Base-by-base conservation (phyloP, 1,140 invertebrate genomes). In the Drosophila quadrilineata region DNA sequence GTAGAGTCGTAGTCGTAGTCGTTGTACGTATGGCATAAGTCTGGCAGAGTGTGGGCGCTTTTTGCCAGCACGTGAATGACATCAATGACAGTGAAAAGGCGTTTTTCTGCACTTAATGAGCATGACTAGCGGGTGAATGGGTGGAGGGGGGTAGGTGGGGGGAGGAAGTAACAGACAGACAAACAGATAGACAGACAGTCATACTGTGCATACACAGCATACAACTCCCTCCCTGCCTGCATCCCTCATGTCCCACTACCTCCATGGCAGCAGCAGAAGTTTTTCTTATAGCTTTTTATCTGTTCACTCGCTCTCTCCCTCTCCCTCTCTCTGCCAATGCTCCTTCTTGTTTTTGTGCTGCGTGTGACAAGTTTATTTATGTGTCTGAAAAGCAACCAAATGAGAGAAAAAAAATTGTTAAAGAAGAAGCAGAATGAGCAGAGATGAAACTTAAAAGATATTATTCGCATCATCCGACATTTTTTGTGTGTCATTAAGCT, bases 361-460 rank as follows among this genome's bases (percentile, higher is more conserved):
- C 50, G 75, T 80, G 75, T 71, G 75, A 80, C 79, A 84, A 84
- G 64, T 84, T 84, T 84, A 84, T 84, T 84, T 84, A 84, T 84
- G 77, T 84, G 77, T 84, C 77, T 84, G 77, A 79, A 35, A 69
- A 52, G 79, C 73, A 64, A 31, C 48, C 52, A 74, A 53, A 70
- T 62, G 58, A 57, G 56, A 60, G 14, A n/a, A 28, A 28, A 67
- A 68, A 48, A 52, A 28, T 19, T 31, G 57, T 28, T 22, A 35
- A 28, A 62, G 28, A 43, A 6, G 19, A 6, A 36, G 26, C 35
- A 46, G 50, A 38, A 26, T 36, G 29, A 58, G n/a, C n/a, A 62
- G 24, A 58, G 58, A 52, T 72, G 49, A 68, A 80, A 82, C 73
- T 84, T 85, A 66, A 77, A 80, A 84, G 79, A 77, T 53, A 74